Conservation (phyloP, 1,140 invertebrate genomes). For the Drosophila lacertosa region DNA sequence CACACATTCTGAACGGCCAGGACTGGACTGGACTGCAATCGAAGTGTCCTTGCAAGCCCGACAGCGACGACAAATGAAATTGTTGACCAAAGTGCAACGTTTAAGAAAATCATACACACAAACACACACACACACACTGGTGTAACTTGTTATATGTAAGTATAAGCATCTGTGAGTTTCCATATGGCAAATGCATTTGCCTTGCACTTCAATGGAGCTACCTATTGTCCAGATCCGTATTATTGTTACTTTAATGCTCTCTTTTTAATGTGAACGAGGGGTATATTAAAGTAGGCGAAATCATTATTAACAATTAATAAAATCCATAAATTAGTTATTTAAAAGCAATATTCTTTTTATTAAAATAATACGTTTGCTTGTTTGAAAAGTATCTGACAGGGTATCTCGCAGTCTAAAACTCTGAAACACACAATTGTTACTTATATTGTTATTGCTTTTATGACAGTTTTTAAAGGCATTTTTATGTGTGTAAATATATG, state of each 20-base stretch:
- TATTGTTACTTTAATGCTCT: slow-evolving; percentile 14
- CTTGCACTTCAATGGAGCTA: slow-evolving; percentile 31
- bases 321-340: no score
- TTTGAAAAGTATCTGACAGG: not conserved
- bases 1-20: slow-evolving; percentile 59
- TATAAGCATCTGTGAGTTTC: slow-evolving; percentile 35
- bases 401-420: slow-evolving; percentile 1
- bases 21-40: slow-evolving; percentile 46
- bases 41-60: slow-evolving; percentile 56
- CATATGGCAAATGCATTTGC: slow-evolving; percentile 48
- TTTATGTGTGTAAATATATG: slow-evolving; percentile 66
- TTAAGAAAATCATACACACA: slow-evolving; percentile 54
- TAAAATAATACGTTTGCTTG: not conserved
- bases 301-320: no score
- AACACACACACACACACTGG: slow-evolving; percentile 1
- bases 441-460: slow-evolving; percentile 25
- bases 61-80: slow-evolving; percentile 66
- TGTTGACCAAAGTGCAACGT: slow-evolving; percentile 74
- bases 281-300: slow-evolving; percentile 1
- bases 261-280: not conserved
- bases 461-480: slow-evolving; percentile 69
- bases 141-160: slow-evolving; percentile 14
- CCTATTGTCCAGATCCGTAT: slow-evolving; percentile 44
- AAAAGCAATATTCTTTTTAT: not conserved
- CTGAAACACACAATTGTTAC: not conserved